Evolutionary conservation across 2,888 invertebrate species (phyloP).

Genomic region (Galeruca laticollis): DNA sequence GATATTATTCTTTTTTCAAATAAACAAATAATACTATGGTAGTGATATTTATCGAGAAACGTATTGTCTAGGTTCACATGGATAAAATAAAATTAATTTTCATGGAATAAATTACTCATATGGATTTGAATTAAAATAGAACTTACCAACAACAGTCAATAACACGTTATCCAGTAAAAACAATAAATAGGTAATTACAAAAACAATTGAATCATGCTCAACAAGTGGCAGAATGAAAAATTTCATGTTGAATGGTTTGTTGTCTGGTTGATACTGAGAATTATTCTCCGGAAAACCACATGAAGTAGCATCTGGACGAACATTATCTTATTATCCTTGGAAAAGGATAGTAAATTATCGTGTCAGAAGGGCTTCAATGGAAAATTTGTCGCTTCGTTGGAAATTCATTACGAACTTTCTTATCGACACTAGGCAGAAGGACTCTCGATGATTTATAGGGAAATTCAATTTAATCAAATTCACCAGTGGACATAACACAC

Average conservation of each 20-base stretch:
- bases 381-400: slow-evolving; percentile 53
- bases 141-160: slow-evolving; percentile 89
- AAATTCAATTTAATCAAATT: no score
- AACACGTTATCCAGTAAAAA: slow-evolving; percentile 88
- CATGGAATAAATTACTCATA: no score
- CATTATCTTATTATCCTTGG: slow-evolving; percentile 46
- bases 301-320: slow-evolving; percentile 50
- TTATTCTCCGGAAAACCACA: slow-evolving; percentile 26
- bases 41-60: no score
- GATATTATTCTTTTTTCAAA: no score
- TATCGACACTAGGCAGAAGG: slow-evolving; percentile 49
- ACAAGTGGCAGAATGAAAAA: slow-evolving; percentile 30
- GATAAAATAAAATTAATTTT: no score
- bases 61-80: no score
- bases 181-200: slow-evolving; percentile 78
- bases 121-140: neutral
- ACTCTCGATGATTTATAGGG: slow-evolving; percentile 1
- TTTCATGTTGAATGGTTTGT: slow-evolving; percentile 36
- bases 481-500: no score
- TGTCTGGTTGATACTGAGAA: slow-evolving; percentile 36
- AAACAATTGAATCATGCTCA: slow-evolving; percentile 62
- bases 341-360: slow-evolving; percentile 46
- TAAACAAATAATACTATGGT: no score
- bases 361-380: slow-evolving; percentile 44
- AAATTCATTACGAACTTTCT: slow-evolving; percentile 49